These are phyloP conservation scores for Marmota flaviventris DNA, from an alignment of 2,113 vertebrate species.

Conservation along the genomic window DNA sequence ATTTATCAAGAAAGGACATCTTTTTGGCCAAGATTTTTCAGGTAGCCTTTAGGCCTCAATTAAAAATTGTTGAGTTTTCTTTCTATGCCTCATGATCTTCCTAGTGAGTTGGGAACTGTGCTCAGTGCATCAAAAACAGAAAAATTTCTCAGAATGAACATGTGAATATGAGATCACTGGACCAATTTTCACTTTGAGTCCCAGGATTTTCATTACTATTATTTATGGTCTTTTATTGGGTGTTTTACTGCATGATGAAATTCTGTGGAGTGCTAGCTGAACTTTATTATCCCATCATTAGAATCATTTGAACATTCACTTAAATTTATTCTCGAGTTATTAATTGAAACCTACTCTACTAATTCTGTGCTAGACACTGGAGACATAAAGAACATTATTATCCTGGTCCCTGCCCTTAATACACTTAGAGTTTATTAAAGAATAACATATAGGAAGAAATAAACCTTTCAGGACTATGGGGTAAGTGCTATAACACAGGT, in stretches of 20 bases:
- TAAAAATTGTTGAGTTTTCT: not conserved
- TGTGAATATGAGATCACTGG: conserved; percentile 39
- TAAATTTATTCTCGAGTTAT: conserved; percentile 18
- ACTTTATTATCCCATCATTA: conserved; percentile 29
- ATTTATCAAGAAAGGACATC: not conserved
- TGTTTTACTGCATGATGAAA: conserved; percentile 63
- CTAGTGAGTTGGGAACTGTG: not conserved
- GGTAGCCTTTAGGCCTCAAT: not conserved
- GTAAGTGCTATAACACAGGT: not conserved
- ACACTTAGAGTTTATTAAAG: not conserved
- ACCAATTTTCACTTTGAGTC: conserved; percentile 50
- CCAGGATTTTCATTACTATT: conserved; percentile 63
- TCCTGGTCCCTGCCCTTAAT: not conserved
- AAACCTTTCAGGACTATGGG: not conserved
- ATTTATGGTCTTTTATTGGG: conserved; percentile 61
- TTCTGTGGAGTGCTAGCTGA: not conserved
- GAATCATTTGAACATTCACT: conserved; percentile 17
- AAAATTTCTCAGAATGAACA: conserved; percentile 34
- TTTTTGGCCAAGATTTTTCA: conserved; percentile 11
- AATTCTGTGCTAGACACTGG: not conserved
- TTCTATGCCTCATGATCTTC: not conserved
- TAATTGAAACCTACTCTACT: not conserved
- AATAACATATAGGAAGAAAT: not conserved
- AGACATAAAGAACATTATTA: not conserved
- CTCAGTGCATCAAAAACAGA: not conserved